Percentiles rank a stretch among this genome's conserved stretches.
phyloP scores from a whole-genome alignment of 2,888 invertebrate genomes.

The Andrena marginata region DNA sequence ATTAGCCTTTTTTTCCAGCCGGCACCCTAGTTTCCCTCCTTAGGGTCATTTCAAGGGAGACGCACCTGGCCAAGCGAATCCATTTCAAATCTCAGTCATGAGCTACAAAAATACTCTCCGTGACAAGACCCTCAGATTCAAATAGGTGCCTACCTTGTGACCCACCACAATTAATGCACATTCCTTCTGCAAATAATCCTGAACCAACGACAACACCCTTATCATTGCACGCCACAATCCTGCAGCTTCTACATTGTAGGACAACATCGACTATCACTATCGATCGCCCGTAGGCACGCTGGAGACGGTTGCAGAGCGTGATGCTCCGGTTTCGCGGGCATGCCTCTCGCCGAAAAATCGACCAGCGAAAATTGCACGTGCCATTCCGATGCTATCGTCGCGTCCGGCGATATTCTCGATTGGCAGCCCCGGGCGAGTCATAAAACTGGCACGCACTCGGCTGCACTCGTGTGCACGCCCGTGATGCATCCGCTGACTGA shows the following conservation, averaged over 20 bases:
- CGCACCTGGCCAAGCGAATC: no score
- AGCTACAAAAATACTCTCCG: no score
- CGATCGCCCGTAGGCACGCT: constrained; percentile 20
- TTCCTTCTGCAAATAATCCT: neutral
- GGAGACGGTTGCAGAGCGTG: neutral
- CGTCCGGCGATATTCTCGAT: constrained; percentile 65
- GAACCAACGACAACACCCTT: constrained; percentile 4
- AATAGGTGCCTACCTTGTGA: no score
- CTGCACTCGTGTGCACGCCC: constrained; percentile 6
- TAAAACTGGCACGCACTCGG: constrained; percentile 76
- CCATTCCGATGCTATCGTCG: constrained; percentile 73
- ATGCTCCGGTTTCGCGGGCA: constrained; percentile 27
- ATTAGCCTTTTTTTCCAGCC: no score
- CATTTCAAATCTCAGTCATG: no score
- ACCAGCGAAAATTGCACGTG: constrained; percentile 54
- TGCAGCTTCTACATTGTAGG: neutral
- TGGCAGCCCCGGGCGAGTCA: constrained; percentile 76
- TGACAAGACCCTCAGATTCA: no score
- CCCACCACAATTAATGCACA: no score
- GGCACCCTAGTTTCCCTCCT: no score
- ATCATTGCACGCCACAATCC: constrained; percentile 14
- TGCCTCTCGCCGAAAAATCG: constrained; percentile 44
- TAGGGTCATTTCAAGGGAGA: no score
- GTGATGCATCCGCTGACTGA: constrained; percentile 68
- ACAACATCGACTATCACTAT: constrained; percentile 7